Evolutionary conservation across 1,140 invertebrate species (phyloP).

Genomic region (Drosophila suzukii): DNA sequence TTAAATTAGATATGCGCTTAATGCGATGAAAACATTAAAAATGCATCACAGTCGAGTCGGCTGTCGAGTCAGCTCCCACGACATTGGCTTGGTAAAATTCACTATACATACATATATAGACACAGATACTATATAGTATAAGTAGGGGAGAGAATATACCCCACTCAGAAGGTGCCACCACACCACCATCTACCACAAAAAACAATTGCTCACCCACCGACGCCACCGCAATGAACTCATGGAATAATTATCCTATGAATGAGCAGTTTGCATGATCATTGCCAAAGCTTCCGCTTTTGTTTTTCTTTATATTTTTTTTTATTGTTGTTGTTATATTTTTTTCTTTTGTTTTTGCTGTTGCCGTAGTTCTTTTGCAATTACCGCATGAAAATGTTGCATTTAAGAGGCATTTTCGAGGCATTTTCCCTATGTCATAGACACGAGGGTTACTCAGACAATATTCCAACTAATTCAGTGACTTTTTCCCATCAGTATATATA

Average conservation of each 20-base stretch:
- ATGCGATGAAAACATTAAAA: conserved; percentile 71
- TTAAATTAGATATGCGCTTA: conserved; percentile 73
- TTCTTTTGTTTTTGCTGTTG: conserved; percentile 22
- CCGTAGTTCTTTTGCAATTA: conserved; percentile 70
- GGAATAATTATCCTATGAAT: conserved; percentile 83
- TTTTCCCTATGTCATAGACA: conserved; percentile 72
- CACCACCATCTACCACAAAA: conserved; percentile 25
- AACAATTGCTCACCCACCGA: conserved; percentile 52
- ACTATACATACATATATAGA: conserved; percentile 1
- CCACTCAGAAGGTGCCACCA: conserved; percentile 51
- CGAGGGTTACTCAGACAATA: conserved; percentile 58
- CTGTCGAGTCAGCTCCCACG: conserved; percentile 61
- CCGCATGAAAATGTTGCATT: conserved; percentile 81
- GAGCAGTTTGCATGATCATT: conserved; percentile 82
- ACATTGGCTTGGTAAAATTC: conserved; percentile 47
- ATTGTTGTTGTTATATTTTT: conserved; percentile 52
- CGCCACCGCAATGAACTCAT: conserved; percentile 69
- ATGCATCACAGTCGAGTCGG: conserved; percentile 56
- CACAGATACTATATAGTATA: conserved; percentile 2
- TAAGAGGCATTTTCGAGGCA: conserved; percentile 66
- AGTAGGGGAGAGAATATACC: conserved; percentile 46
- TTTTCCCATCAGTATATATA: conserved; percentile 42
- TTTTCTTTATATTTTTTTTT: conserved; percentile 64
- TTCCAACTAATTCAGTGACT: conserved; percentile 65
- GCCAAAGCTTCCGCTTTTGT: conserved; percentile 82